These are phyloP conservation scores for Leptoteleia sp. DNA, from an alignment of 1,140 invertebrate genomes.

Conservation along the genomic window DNA sequence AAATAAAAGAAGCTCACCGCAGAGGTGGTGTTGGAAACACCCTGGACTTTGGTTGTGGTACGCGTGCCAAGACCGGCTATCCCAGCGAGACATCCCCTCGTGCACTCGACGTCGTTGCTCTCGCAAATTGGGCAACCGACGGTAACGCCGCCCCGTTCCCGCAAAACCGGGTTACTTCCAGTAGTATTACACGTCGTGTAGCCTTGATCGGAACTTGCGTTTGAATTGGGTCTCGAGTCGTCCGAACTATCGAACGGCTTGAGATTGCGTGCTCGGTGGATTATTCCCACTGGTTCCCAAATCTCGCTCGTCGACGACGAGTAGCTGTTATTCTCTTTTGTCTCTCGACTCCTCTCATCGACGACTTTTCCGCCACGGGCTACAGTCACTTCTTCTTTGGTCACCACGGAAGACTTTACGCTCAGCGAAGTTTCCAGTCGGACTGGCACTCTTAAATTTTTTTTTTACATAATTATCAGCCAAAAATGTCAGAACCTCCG, in stretches of 20 bases:
- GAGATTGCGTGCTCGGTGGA: constrained; percentile 77
- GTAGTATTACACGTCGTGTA: constrained; percentile 78
- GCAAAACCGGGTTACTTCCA: constrained; percentile 72
- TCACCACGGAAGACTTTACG: constrained; percentile 87
- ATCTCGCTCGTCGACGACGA: constrained; percentile 86
- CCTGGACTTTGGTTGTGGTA: too few species aligned
- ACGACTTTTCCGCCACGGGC: constrained; percentile 86
- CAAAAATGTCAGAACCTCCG: too few species aligned
- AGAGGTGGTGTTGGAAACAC: too few species aligned
- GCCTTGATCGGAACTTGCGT: constrained; percentile 79
- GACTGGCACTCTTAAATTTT: constrained; percentile 83
- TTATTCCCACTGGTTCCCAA: constrained; percentile 84
- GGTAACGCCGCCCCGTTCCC: constrained; percentile 70
- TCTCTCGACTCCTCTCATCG: constrained; percentile 87
- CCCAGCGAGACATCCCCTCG: constrained; percentile 66
- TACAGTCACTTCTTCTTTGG: constrained; percentile 88
- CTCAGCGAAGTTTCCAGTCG: constrained; percentile 87
- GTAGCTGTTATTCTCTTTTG: constrained; percentile 88
- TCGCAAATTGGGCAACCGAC: constrained; percentile 74
- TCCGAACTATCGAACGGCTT: constrained; percentile 79
- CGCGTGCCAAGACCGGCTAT: constrained; percentile 44
- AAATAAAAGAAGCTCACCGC: constrained; percentile 76
- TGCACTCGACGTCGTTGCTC: constrained; percentile 73
- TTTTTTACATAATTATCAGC: too few species aligned
- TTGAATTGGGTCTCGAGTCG: constrained; percentile 78